phyloP scores from a whole-genome alignment of 1,140 invertebrate genomes.

The Aradophagus sp. region DNA sequence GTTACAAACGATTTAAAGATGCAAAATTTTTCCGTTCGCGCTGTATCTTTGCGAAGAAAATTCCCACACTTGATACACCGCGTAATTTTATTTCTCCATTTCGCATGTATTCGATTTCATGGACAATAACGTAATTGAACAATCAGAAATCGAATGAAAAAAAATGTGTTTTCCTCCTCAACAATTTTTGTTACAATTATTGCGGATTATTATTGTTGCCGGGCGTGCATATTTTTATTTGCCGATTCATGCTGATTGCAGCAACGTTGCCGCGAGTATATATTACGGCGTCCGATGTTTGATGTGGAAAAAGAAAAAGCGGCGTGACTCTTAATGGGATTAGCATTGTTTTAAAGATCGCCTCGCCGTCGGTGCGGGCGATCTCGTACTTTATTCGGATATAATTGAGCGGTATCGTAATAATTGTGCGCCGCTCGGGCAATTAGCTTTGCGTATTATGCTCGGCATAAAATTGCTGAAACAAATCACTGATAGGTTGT shows the following conservation, averaged over 20 bases:
- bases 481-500: conserved; percentile 28
- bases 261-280: conserved; percentile 12
- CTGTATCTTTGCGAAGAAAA: no score
- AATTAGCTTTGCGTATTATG: conserved; percentile 48
- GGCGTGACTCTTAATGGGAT: conserved; percentile 43
- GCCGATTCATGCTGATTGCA: neutral
- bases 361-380: conserved; percentile 38
- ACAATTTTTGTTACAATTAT: no score
- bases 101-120: no score
- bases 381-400: conserved; percentile 47
- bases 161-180: no score
- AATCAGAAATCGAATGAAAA: no score
- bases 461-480: conserved; percentile 36
- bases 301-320: conserved; percentile 32
- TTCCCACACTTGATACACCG: no score
- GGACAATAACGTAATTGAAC: no score
- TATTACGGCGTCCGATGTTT: conserved; percentile 9
- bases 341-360: conserved; percentile 46
- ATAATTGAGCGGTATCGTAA: conserved; percentile 49
- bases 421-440: conserved; percentile 32
- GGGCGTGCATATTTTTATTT: conserved; percentile 11
- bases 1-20: no score
- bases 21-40: no score
- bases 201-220: no score
- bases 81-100: no score